These are phyloP conservation scores for Rhyacophila brunnea DNA, from an alignment of 1,140 invertebrate species.

Conservation along the genomic window DNA sequence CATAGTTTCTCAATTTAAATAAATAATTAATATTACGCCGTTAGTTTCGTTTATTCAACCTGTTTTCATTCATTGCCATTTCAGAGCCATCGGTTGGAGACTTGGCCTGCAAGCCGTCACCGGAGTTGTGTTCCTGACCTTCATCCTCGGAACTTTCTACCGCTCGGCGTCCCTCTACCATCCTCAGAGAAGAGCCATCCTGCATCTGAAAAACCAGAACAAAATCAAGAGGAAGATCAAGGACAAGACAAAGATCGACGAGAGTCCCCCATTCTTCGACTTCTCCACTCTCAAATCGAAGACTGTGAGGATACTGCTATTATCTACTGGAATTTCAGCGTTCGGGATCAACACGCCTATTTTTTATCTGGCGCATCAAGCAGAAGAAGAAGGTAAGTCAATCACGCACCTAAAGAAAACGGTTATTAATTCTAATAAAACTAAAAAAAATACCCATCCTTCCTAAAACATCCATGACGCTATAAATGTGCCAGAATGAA, in stretches of 20 bases:
- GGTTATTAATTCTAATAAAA: too few relatives aligned
- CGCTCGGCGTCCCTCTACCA: slow-evolving; percentile 87
- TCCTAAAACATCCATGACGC: too few relatives aligned
- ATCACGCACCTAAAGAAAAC: too few relatives aligned
- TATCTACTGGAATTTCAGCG: slow-evolving; percentile 74
- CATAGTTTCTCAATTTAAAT: too few relatives aligned
- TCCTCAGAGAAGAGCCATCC: slow-evolving; percentile 82
- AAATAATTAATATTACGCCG: too few relatives aligned
- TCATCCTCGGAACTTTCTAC: slow-evolving; percentile 86
- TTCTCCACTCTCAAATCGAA: slow-evolving; percentile 80
- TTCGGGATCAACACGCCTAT: slow-evolving; percentile 86
- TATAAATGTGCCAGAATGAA: too few relatives aligned
- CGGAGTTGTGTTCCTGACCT: slow-evolving; percentile 78
- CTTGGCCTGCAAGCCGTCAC: slow-evolving; percentile 84
- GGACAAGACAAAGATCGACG: slow-evolving; percentile 71
- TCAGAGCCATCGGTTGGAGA: slow-evolving; percentile 84
- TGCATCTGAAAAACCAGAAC: slow-evolving; percentile 85
- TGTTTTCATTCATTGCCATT: slow-evolving; percentile 32
- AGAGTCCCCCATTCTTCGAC: slow-evolving; percentile 81
- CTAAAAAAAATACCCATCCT: too few relatives aligned
- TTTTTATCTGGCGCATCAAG: slow-evolving; percentile 79
- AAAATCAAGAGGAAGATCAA: slow-evolving; percentile 75
- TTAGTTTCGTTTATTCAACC: too few relatives aligned
- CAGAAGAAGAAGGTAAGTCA: slow-evolving; percentile 68
- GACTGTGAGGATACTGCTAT: slow-evolving; percentile 78